A percentile compares a stretch with the other conserved stretches of the same genome.
Evolutionary conservation across 1,140 invertebrate genomes (phyloP).

Genomic region (Cydia pomonella): DNA sequence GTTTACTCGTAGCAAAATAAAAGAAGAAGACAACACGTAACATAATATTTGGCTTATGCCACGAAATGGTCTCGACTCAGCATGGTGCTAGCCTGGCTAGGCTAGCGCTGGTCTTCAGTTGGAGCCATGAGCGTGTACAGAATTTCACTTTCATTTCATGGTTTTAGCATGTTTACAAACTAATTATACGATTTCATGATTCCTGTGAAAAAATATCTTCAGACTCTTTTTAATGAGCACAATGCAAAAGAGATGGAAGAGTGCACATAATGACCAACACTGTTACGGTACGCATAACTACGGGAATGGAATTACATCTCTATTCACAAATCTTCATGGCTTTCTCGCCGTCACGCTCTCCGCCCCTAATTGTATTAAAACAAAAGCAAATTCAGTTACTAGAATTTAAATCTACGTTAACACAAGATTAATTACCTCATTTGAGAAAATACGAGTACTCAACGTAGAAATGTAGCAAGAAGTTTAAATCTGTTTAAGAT

Average conservation of each 20-base stretch:
- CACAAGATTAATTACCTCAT: neutral
- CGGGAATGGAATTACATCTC: conserved; percentile 23
- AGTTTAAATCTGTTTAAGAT: neutral
- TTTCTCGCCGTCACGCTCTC: conserved; percentile 35
- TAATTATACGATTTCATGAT: no score
- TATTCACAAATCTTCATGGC: conserved; percentile 23
- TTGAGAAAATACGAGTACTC: neutral
- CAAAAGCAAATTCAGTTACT: conserved; percentile 5
- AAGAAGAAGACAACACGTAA: no score
- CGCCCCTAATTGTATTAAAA: conserved; percentile 34
- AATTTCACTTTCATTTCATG: no score
- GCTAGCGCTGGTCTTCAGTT: no score
- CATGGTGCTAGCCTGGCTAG: no score
- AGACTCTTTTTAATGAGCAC: no score
- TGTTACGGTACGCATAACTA: neutral
- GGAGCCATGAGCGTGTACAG: no score
- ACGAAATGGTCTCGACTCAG: no score
- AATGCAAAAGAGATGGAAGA: neutral
- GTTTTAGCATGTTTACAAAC: no score
- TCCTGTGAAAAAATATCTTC: no score
- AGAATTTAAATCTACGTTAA: neutral
- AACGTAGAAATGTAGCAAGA: neutral
- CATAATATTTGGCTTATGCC: no score
- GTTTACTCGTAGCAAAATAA: no score
- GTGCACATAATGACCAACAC: neutral